Evolutionary conservation across 2,797 vertebrate genomes (phyloP).

Genomic region (Characodon lateralis): DNA sequence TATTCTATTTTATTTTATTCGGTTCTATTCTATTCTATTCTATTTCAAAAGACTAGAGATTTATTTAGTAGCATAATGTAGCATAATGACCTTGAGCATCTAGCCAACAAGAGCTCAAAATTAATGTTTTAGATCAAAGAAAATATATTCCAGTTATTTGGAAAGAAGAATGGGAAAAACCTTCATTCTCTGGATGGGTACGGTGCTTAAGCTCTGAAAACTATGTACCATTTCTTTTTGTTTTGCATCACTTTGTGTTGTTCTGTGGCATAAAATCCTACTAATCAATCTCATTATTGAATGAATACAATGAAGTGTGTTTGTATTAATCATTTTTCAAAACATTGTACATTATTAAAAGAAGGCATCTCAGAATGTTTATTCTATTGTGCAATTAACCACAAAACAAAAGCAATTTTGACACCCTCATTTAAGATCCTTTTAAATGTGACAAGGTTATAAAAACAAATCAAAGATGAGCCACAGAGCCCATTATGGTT

Average conservation of each 20-base stretch:
- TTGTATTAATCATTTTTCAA: background rate
- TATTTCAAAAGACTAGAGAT: background rate
- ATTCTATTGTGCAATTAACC: background rate
- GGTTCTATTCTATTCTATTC: background rate
- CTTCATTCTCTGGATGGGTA: too few species aligned
- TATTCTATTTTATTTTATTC: background rate
- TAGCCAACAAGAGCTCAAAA: background rate
- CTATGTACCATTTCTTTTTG: background rate
- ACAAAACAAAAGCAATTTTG: background rate
- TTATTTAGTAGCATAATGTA: background rate
- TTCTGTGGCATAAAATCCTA: background rate
- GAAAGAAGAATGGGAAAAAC: background rate
- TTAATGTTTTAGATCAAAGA: background rate
- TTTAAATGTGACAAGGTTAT: background rate
- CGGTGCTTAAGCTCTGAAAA: too few species aligned
- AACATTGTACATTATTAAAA: background rate
- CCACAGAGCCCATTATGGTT: background rate
- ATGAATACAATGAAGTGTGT: background rate
- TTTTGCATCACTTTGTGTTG: background rate
- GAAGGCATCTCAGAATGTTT: background rate
- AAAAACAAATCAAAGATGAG: background rate
- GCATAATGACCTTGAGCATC: background rate
- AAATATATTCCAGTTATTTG: background rate
- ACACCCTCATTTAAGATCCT: background rate
- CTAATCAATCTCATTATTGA: background rate